A percentile compares a stretch with the other conserved stretches of the same genome.
Evolutionary conservation across 2,888 invertebrate genomes (phyloP).

Genomic region (Drosophila pseudotakahashii): DNA sequence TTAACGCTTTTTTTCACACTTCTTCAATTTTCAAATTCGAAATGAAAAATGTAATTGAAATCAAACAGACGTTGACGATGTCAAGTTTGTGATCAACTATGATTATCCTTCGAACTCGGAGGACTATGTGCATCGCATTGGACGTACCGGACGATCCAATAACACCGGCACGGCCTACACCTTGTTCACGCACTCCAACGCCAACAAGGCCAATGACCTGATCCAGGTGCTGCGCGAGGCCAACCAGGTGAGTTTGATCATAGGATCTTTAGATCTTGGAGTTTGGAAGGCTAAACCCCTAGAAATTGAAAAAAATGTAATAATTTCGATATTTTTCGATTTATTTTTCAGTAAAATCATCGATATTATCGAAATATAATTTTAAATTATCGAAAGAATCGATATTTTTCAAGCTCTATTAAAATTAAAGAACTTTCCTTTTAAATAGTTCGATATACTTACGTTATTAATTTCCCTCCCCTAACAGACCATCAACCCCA

Average conservation of each 20-base stretch:
- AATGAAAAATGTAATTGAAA: constrained; percentile 42
- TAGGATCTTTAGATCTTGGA: no score
- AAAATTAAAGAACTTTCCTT: background rate
- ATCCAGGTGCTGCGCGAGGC: constrained; percentile 96
- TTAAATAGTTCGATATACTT: background rate
- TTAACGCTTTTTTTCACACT: constrained; percentile 65
- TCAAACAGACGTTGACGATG: constrained; percentile 97
- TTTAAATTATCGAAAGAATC: no score
- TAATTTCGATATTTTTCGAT: no score
- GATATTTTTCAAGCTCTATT: background rate
- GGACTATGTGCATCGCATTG: constrained; percentile 97
- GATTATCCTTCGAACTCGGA: constrained; percentile 99
- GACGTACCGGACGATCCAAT: constrained; percentile 96
- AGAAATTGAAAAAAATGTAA: no score
- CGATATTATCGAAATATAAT: no score
- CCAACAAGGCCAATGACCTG: constrained; percentile 95
- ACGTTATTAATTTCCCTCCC: background rate
- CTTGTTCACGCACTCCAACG: constrained; percentile 95
- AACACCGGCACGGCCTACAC: constrained; percentile 98
- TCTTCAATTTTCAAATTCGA: constrained; percentile 76
- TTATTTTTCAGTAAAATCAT: no score
- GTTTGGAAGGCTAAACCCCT: no score
- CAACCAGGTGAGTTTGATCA: constrained; percentile 88
- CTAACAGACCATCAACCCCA: constrained; percentile 91
- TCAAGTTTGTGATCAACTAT: constrained; percentile 99